Percentiles rank a stretch among this genome's conserved stretches.
phyloP scores from a whole-genome alignment of 30 jellyfish, hydroid and myxozoan species.

The Aurelia sp. region DNA sequence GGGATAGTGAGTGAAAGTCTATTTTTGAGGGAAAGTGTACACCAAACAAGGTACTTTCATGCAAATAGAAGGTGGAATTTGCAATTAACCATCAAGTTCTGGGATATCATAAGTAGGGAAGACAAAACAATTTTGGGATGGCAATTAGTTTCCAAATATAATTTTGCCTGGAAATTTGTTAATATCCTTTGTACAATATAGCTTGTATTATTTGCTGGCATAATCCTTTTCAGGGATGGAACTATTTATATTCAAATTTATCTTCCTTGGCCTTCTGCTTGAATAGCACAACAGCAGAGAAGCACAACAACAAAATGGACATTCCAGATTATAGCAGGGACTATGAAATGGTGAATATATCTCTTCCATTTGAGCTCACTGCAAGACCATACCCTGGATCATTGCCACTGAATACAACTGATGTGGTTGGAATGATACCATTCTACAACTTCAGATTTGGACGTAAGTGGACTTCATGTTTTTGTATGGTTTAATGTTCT shows the following conservation, averaged over 20 bases:
- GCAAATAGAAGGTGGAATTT: no score
- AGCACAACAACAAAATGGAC: not conserved
- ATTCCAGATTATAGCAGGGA: not conserved
- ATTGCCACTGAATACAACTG: constrained; percentile 16
- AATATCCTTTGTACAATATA: no score
- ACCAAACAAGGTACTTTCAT: no score
- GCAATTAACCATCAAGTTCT: no score
- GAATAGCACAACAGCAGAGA: constrained; percentile 1
- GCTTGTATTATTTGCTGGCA: no score
- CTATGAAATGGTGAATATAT: constrained; percentile 43
- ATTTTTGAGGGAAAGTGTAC: no score
- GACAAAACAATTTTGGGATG: no score
- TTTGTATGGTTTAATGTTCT: no score
- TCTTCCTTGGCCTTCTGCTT: constrained; percentile 42
- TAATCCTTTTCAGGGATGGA: constrained; percentile 52
- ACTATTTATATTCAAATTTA: constrained; percentile 34
- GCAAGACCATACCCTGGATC: constrained; percentile 52
- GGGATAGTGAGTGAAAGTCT: no score
- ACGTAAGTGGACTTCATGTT: constrained; percentile 8
- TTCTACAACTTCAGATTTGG: constrained; percentile 33
- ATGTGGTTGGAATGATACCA: constrained; percentile 43
- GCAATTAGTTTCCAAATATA: no score
- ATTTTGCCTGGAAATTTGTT: no score
- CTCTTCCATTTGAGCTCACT: constrained; percentile 46
- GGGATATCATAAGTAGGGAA: no score